Percentiles rank a stretch among this genome's conserved stretches.
phyloP scores from a whole-genome alignment of 2,797 vertebrate genomes.

The Coregonus sp. region DNA sequence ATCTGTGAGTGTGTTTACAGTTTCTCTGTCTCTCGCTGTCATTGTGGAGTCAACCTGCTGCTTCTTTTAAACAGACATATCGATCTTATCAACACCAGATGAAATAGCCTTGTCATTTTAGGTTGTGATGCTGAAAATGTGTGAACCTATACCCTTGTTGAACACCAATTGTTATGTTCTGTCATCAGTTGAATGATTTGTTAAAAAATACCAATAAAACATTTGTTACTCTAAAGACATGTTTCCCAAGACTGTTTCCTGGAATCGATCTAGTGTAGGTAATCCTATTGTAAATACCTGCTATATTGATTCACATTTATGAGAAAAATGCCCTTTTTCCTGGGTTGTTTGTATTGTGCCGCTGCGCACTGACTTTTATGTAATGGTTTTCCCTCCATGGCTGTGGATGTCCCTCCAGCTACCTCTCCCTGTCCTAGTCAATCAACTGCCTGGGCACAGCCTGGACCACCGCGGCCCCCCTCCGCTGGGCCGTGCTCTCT shows the following conservation, averaged over 20 bases:
- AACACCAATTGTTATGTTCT: slow-evolving; percentile 64
- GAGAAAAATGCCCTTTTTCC: neutral
- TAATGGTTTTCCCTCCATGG: neutral
- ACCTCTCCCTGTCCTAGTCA: no score
- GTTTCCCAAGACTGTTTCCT: neutral
- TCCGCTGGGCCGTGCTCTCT: no score
- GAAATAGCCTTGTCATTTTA: slow-evolving; percentile 7
- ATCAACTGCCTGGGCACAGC: no score
- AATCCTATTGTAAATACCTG: neutral
- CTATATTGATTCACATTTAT: neutral
- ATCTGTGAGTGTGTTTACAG: slow-evolving; percentile 19
- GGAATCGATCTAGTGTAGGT: neutral
- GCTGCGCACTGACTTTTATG: neutral
- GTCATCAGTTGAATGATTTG: slow-evolving; percentile 51
- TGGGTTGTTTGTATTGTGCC: neutral
- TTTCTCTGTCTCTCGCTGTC: neutral
- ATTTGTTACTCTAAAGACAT: slow-evolving; percentile 55
- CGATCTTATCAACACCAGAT: slow-evolving; percentile 11
- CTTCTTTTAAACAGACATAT: slow-evolving; percentile 1
- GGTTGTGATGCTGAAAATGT: slow-evolving; percentile 53
- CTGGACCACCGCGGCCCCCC: no score
- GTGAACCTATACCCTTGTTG: slow-evolving; percentile 39
- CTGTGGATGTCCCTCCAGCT: no score
- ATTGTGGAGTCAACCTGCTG: slow-evolving; percentile 4
- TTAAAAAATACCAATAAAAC: slow-evolving; percentile 67